A percentile compares a stretch with the other conserved stretches of the same genome.
Conservation (phyloP, 2,113 vertebrate genomes). For the Marmota monax region DNA sequence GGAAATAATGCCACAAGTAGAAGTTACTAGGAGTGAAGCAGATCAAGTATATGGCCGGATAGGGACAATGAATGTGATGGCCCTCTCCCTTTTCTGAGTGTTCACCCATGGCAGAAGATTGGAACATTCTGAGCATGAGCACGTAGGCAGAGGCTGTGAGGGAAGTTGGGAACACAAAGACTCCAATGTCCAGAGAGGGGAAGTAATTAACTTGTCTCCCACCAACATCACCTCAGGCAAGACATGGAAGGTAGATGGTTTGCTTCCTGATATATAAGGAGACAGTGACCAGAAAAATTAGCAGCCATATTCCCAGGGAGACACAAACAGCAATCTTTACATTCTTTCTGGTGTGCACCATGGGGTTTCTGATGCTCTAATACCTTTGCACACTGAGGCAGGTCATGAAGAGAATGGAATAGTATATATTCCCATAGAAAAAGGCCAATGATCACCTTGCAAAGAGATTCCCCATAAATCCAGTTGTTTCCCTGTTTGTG, state of each 20-base stretch:
- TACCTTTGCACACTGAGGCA: slow-evolving; percentile 97
- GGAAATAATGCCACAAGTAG: slow-evolving; percentile 93
- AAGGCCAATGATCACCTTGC: slow-evolving; percentile 94
- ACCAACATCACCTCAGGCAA: slow-evolving; percentile 83
- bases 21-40: slow-evolving; percentile 97
- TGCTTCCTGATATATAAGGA: slow-evolving; percentile 94
- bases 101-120: slow-evolving; percentile 85
- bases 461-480: slow-evolving; percentile 92
- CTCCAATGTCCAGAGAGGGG: slow-evolving; percentile 90
- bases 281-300: slow-evolving; percentile 90
- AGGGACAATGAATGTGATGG: slow-evolving; percentile 89
- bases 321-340: slow-evolving; percentile 87
- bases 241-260: slow-evolving; percentile 87
- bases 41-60: slow-evolving; percentile 93
- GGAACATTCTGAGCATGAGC: slow-evolving; percentile 91
- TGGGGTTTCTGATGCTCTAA: slow-evolving; percentile 93
- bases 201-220: slow-evolving; percentile 92
- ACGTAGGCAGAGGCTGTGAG: slow-evolving; percentile 92
- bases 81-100: slow-evolving; percentile 88
- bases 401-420: slow-evolving; percentile 95
- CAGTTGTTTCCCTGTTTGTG: slow-evolving; percentile 96
- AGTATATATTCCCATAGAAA: slow-evolving; percentile 99
- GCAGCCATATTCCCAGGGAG: slow-evolving; percentile 90
- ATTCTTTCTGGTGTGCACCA: slow-evolving; percentile 87
- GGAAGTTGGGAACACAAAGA: slow-evolving; percentile 92